Evolutionary conservation across 64 coral and sea anemone species (phyloP).

Genomic region (Acropora yongei): DNA sequence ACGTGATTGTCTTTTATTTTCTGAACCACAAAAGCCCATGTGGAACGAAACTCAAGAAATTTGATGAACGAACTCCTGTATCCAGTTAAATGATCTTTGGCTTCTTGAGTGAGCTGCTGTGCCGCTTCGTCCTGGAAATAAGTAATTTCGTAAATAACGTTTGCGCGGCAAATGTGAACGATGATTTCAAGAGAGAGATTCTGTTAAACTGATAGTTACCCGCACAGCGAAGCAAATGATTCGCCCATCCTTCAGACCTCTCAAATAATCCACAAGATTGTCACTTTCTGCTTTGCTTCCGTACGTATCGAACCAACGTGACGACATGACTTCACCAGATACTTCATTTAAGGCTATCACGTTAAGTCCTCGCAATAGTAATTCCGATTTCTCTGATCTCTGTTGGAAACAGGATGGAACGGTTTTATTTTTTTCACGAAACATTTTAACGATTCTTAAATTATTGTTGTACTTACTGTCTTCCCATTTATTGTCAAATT

Average conservation of each 20-base stretch:
- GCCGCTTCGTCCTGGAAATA: slow-evolving; percentile 73
- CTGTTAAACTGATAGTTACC: slow-evolving; percentile 33
- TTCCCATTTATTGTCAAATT: slow-evolving; percentile 55
- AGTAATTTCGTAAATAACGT: not conserved
- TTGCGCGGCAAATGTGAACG: not conserved
- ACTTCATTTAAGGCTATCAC: slow-evolving; percentile 76
- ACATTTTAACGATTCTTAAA: too few relatives aligned
- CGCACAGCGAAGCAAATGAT: slow-evolving; percentile 78
- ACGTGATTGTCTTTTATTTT: slow-evolving; percentile 34
- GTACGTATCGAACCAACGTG: slow-evolving; percentile 67
- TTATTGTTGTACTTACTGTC: not conserved
- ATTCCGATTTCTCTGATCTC: slow-evolving; percentile 37
- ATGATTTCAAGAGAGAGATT: too few relatives aligned
- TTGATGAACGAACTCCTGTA: slow-evolving; percentile 70
- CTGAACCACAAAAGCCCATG: slow-evolving; percentile 83
- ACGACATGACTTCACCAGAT: slow-evolving; percentile 51
- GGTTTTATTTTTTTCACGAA: too few relatives aligned
- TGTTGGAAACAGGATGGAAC: not conserved
- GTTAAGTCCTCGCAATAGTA: slow-evolving; percentile 77
- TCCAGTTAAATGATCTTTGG: slow-evolving; percentile 15
- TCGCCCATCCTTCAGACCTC: slow-evolving; percentile 69
- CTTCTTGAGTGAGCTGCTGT: not conserved
- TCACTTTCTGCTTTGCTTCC: slow-evolving; percentile 53
- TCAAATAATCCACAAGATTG: slow-evolving; percentile 42
- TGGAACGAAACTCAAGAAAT: slow-evolving; percentile 69